Conservation (phyloP, 2,113 vertebrate genomes). For the Epinephelus moara region DNA sequence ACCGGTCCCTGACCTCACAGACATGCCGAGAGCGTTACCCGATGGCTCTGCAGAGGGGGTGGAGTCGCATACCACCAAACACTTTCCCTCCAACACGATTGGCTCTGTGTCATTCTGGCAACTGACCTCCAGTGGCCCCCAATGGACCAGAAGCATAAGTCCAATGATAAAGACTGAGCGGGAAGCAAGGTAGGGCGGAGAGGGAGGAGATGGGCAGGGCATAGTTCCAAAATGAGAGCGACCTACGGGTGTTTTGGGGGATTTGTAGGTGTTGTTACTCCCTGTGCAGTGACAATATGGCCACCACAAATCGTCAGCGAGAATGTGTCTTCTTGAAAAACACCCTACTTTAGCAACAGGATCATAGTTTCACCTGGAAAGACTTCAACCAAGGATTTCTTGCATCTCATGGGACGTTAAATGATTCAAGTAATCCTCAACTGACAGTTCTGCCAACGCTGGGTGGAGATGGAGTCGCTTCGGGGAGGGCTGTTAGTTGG, state of each 20-base stretch:
- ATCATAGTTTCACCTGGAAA: conserved; percentile 28
- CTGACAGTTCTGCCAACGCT: neutral
- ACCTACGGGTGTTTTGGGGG: neutral
- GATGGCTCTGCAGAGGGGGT: conserved; percentile 78
- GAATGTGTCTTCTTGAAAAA: neutral
- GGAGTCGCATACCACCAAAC: conserved; percentile 87
- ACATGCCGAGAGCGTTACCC: conserved; percentile 85
- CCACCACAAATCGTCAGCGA: conserved; percentile 6
- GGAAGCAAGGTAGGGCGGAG: neutral
- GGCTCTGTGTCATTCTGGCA: conserved; percentile 87
- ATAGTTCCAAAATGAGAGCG: conserved; percentile 40
- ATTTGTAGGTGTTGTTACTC: neutral
- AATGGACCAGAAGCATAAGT: conserved; percentile 59
- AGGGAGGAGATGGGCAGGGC: conserved; percentile 9
- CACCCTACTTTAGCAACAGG: conserved; percentile 20
- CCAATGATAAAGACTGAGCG: conserved; percentile 25
- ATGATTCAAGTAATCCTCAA: conserved; percentile 16
- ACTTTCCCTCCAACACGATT: conserved; percentile 86
- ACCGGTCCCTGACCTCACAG: conserved; percentile 83
- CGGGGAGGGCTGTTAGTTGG: neutral
- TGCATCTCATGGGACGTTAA: neutral
- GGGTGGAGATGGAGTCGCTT: neutral
- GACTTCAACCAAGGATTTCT: conserved; percentile 1
- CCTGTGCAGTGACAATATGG: neutral
- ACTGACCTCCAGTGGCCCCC: conserved; percentile 57